Base-by-base conservation (phyloP, 1,140 invertebrate species). In the Ericerus pela region DNA sequence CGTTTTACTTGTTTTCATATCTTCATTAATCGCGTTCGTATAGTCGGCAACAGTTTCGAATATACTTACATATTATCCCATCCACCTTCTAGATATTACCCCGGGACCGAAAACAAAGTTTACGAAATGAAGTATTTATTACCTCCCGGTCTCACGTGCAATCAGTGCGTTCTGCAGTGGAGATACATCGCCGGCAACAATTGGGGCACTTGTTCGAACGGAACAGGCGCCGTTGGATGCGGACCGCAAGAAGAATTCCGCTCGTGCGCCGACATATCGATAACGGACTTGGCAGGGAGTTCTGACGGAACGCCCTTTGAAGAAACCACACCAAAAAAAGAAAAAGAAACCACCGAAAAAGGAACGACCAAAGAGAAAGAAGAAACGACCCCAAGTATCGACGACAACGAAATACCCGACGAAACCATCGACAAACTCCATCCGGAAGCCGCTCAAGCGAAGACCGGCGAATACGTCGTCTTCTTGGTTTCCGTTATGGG, bases 241-340 rank as follows among this genome's bases (percentile, higher is more conserved):
- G 88, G 88, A 0, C 80, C 81, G 0, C 87, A 91, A 67, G 87
- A 91, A 66, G 84, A 89, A 64, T 93, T 92, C 65, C 75, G 88
- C 8, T 81, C 84, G 0, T 92, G 88, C 62, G 80, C 88, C 0
- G 88, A 92, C 63, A 79, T 92, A 11, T 71, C 76, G 1, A 82
- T 93, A 18, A 77, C 74, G 0, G 75, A 78, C 29, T 63, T 71
- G 16, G 67, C 62, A 51, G 43, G 61, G 58, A 12, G 53, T 64
- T 41, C 64, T 62, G 66, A 68, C 41, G 60, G 64, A 14, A 67
- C 65, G n/a, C 64, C 63, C 2, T 61, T 57, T 41, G 52, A 60
- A 12, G 58, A 57, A 4, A 43, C 54, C 0, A 36, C 47, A 22
- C 54, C 37, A 22, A 24, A 31, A 51, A 62, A 29, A 58, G 53